Evolutionary conservation across 2,888 invertebrate species (phyloP).

Genomic region (Diadegma fenestrale): DNA sequence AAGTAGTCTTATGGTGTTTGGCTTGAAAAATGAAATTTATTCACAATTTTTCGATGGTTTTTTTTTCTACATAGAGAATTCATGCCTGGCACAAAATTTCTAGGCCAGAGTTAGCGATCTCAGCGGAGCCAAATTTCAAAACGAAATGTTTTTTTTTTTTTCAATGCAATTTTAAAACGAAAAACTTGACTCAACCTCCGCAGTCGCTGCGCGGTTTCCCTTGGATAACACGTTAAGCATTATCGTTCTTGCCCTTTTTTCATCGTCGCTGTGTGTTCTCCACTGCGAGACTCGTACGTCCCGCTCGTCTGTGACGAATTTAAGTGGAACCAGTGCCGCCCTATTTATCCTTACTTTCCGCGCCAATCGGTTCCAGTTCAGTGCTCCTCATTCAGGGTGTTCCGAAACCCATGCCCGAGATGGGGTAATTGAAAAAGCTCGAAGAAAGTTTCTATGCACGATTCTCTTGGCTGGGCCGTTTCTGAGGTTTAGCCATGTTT

Average conservation of each 20-base stretch:
- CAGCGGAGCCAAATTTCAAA: too few relatives aligned
- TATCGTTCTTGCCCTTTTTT: not conserved
- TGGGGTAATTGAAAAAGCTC: not conserved
- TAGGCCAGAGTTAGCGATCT: too few relatives aligned
- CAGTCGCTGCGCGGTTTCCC: too few relatives aligned
- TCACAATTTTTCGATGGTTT: not conserved
- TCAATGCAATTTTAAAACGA: too few relatives aligned
- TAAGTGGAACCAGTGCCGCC: not conserved
- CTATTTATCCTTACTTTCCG: not conserved
- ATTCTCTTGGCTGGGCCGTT: too few relatives aligned
- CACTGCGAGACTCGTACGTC: not conserved
- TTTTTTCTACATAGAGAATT: not conserved
- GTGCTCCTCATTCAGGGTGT: not conserved
- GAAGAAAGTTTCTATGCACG: too few relatives aligned
- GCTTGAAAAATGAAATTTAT: not conserved
- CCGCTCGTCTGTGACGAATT: slow-evolving; percentile 3
- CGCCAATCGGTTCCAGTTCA: slow-evolving; percentile 3
- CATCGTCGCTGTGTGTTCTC: not conserved
- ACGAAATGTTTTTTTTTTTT: too few relatives aligned
- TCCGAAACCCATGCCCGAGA: not conserved
- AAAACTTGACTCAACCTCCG: too few relatives aligned
- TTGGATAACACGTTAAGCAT: not conserved
- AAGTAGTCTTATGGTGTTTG: not conserved
- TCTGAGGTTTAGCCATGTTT: too few relatives aligned
- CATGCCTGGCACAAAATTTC: too few relatives aligned